A percentile compares a stretch with the other conserved stretches of the same genome.
phyloP scores from a whole-genome alignment of 2,113 vertebrate species.

The Pterophyllum scalare region DNA sequence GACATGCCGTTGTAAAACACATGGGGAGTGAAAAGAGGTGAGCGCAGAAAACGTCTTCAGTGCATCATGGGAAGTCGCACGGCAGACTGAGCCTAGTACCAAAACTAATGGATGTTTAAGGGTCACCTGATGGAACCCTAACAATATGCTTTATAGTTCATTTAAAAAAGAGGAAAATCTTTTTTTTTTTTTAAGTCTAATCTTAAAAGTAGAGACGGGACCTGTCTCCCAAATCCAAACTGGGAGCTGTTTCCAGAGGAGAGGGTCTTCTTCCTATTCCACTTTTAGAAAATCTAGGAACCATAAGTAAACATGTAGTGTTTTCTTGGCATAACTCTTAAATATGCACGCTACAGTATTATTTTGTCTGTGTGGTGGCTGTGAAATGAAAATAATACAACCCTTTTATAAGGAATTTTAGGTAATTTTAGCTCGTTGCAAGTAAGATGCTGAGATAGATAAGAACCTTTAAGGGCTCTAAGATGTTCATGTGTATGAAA shows the following conservation, averaged over 20 bases:
- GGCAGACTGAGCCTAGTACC: not conserved
- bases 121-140: not conserved
- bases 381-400: too few relatives aligned
- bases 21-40: not conserved
- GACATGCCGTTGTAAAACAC: not conserved
- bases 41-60: not conserved
- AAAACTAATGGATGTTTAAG: not conserved
- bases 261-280: not conserved
- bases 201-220: not conserved
- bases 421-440: too few relatives aligned
- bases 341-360: too few relatives aligned
- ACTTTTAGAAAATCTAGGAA: not conserved
- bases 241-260: not conserved
- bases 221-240: not conserved
- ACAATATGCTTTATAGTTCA: not conserved
- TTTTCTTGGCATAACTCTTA: too few relatives aligned
- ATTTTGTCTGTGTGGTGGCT: too few relatives aligned
- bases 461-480: too few relatives aligned
- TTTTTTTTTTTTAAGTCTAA: not conserved
- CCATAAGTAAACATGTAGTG: not conserved
- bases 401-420: too few relatives aligned
- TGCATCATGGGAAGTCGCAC: not conserved
- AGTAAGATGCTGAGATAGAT: too few relatives aligned
- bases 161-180: not conserved
- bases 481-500: too few relatives aligned